phyloP scores from a whole-genome alignment of 2,888 invertebrate species.

The Agrilus cyanescens region DNA sequence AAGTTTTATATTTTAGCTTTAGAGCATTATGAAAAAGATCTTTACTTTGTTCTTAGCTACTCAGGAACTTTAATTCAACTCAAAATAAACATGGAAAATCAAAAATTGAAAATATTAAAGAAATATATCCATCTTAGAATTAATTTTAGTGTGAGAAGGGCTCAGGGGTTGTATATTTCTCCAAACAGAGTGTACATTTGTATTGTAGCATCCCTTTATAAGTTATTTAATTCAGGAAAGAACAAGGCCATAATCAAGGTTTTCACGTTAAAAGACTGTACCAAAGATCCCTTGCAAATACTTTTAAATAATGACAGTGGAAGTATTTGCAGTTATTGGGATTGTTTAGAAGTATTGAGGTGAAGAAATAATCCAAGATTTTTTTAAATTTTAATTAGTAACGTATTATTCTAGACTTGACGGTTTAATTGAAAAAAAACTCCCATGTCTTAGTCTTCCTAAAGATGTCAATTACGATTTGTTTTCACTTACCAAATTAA shows the following conservation, averaged over 20 bases:
- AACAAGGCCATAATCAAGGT: conserved; percentile 20
- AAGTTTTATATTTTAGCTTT: conserved; percentile 21
- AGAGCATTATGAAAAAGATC: conserved; percentile 21
- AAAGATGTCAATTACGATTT: conserved; percentile 23
- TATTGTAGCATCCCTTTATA: conserved; percentile 23
- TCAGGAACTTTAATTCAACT: conserved; percentile 26
- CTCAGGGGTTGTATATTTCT: conserved; percentile 26
- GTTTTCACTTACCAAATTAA: conserved; percentile 23
- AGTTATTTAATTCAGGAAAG: conserved; percentile 19
- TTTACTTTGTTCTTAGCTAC: conserved; percentile 22
- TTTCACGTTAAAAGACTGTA: conserved; percentile 22
- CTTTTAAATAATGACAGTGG: conserved; percentile 23
- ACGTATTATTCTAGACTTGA: conserved; percentile 5
- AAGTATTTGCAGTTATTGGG: conserved; percentile 26
- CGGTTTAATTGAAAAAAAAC: conserved; percentile 24
- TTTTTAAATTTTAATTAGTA: not conserved
- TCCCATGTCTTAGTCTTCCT: conserved; percentile 26
- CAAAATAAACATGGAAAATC: conserved; percentile 18
- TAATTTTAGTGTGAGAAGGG: conserved; percentile 22
- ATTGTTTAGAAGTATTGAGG: conserved; percentile 31
- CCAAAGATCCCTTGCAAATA: conserved; percentile 23
- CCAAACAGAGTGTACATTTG: conserved; percentile 24
- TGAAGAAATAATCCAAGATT: conserved; percentile 11
- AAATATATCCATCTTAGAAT: conserved; percentile 22
- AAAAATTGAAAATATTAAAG: conserved; percentile 23